Conservation (phyloP, 2,888 invertebrate genomes). For the Diachrysia chrysitis region DNA sequence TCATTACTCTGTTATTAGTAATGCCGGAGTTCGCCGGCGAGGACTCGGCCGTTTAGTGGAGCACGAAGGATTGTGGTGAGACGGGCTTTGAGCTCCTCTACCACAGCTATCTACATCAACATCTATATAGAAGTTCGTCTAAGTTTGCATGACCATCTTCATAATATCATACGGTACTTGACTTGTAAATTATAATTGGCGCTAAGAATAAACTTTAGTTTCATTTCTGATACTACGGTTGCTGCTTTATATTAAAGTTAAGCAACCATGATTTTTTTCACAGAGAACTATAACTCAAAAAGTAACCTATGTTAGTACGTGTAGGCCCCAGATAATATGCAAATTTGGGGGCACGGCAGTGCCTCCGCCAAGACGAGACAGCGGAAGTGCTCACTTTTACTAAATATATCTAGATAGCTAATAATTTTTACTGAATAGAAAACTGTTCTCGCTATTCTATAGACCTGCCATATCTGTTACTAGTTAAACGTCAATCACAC, state of each 20-base stretch:
- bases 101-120: not conserved
- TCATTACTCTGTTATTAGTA: conserved; percentile 51
- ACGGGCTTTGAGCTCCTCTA: not conserved
- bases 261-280: no score
- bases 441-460: not conserved
- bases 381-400: no score
- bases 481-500: not conserved
- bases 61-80: conserved; percentile 8
- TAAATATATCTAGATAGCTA: no score
- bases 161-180: not conserved
- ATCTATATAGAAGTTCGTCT: not conserved
- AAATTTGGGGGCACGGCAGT: no score
- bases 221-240: no score
- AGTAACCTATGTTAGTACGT: no score
- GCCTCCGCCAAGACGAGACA: no score
- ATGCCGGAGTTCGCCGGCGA: conserved; percentile 14
- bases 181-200: not conserved
- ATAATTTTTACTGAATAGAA: not conserved
- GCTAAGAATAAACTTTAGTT: no score
- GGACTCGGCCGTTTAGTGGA: conserved; percentile 12
- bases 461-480: not conserved
- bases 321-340: no score
- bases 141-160: not conserved
- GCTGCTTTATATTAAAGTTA: no score
- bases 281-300: no score